Percentiles rank a stretch among this genome's conserved stretches.
phyloP scores from a whole-genome alignment of 2,797 vertebrate species.

The Mareca penelope region DNA sequence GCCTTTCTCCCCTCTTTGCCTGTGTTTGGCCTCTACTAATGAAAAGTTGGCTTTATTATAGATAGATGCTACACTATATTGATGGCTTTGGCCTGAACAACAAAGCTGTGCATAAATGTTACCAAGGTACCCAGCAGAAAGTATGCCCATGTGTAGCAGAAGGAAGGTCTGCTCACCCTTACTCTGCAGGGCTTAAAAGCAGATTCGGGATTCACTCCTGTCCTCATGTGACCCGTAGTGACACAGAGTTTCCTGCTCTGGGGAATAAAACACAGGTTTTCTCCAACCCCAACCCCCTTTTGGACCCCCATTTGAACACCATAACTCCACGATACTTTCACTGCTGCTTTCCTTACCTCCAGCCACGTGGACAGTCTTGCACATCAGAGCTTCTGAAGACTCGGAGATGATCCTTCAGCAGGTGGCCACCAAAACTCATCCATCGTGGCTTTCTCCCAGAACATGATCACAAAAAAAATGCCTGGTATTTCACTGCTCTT shows the following conservation, averaged over 20 bases:
- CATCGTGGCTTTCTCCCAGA: accelerated
- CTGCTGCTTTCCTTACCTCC: background rate
- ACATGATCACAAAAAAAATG: background rate
- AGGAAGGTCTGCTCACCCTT: background rate
- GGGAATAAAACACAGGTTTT: background rate
- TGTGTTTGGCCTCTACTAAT: background rate
- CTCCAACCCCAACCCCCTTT: background rate
- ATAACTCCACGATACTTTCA: background rate
- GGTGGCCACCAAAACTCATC: background rate
- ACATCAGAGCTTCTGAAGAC: background rate
- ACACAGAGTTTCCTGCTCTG: background rate
- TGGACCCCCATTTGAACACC: background rate
- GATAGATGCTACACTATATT: background rate
- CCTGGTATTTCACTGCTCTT: background rate
- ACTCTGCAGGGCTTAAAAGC: background rate
- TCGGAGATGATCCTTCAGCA: background rate
- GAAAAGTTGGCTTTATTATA: background rate
- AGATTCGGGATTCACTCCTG: background rate
- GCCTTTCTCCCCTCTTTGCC: background rate
- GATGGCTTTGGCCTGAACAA: background rate
- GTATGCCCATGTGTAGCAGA: background rate
- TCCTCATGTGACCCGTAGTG: too few relatives aligned
- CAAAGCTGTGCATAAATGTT: background rate
- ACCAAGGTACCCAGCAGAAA: background rate
- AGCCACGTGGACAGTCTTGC: background rate